Evolutionary conservation across 2,888 invertebrate species (phyloP), one percentile per base, ranked within the genome.

Genomic region (Cataglyphis altisquamis): DNA sequence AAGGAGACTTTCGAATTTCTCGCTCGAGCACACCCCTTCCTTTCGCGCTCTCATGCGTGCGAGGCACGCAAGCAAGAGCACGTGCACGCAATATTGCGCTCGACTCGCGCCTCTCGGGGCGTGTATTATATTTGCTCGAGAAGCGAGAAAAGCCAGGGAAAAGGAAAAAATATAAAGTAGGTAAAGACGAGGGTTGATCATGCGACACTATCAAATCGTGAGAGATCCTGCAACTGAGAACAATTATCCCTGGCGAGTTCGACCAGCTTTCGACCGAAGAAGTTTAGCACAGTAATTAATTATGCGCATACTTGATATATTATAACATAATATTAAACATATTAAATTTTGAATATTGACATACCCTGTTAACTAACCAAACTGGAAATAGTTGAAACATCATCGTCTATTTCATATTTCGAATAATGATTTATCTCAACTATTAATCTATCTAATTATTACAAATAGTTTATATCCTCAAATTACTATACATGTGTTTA

Each of bases 91-190:
- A 67, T 66, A 67, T 83, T 67, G 64, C 45, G 63, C 64, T 48
- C 45, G 55, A 68, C 29, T 81, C 82, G 83, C 57, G 70, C 62
- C 73, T 82, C 75, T 82, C 75, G 57, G 32, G 78, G 82, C 83
- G 41, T 45, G 62, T 45, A 64, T 83, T 84, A 84, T 77, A 57
- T 66, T 32, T 45, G 32, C 55, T 66, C 73, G 60, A 45, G 18
- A 18, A 32, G 60, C 45, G 60, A 21, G 41, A 55, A 52, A 64
- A 84, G 32, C 29, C 18, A 32, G 55, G 62, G 72, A 55, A 29
- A 60, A 55, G 57, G 45, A 39, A 15, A 45, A 36, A 8, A 60
- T 48, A 48, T 48, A 18, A 41, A 32, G 48, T 68, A 18, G 45
- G 62, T n/a, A 74, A 80, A 64, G 66, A 55, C 60, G 62, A 39